phyloP scores from a whole-genome alignment of 1,140 invertebrate species.

The Drosophila navojoa region DNA sequence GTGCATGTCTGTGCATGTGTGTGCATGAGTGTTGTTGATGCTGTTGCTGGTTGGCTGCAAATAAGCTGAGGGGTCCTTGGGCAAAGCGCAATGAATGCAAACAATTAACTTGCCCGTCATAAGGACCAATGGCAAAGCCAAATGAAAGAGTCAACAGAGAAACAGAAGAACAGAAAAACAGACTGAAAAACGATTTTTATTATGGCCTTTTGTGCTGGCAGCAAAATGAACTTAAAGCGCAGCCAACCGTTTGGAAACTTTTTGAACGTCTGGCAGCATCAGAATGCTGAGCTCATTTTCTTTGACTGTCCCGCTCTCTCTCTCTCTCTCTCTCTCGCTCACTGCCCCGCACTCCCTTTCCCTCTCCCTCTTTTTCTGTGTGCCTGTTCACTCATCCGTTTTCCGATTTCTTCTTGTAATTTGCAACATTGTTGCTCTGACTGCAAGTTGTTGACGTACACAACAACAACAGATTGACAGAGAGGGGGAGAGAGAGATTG shows the following conservation, averaged over 20 bases:
- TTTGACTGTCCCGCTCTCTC: neutral
- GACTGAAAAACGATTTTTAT: constrained; percentile 53
- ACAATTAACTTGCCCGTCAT: constrained; percentile 66
- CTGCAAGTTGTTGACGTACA: constrained; percentile 36
- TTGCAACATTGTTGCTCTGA: constrained; percentile 68
- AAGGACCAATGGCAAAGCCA: constrained; percentile 59
- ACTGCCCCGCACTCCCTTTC: no score
- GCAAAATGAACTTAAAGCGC: constrained; percentile 71
- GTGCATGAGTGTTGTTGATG: constrained; percentile 25
- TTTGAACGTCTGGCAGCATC: constrained; percentile 61
- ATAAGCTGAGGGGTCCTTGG: constrained; percentile 59
- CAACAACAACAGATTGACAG: neutral
- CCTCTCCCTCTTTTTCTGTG: no score
- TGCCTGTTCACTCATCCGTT: constrained; percentile 70
- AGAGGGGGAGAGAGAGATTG: no score
- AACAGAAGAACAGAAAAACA: constrained; percentile 17
- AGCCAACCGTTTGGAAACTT: constrained; percentile 70
- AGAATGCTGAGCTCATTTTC: neutral
- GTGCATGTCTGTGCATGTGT: neutral
- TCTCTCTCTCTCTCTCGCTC: neutral
- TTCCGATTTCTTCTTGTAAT: constrained; percentile 62
- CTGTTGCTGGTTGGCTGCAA: constrained; percentile 35
- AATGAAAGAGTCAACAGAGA: constrained; percentile 29
- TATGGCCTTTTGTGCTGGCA: constrained; percentile 48
- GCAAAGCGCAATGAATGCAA: constrained; percentile 58